Evolutionary conservation across 2,888 invertebrate species (phyloP), one percentile per base, ranked within the genome.

Genomic region (Ernsta delagoae): DNA sequence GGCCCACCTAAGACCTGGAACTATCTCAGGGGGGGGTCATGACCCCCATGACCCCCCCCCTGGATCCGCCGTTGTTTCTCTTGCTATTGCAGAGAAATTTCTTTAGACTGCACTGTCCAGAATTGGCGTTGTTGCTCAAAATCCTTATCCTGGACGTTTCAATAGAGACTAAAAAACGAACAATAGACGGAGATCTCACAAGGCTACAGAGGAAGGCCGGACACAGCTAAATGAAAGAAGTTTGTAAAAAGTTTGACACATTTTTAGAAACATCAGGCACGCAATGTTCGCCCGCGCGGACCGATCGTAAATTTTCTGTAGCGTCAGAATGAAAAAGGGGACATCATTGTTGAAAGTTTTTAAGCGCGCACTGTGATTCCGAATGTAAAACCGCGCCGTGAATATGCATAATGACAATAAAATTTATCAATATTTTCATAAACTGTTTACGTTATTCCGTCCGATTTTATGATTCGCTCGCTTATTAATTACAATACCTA

Each of bases 231-330:
- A 92, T 92, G 91, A 93, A 93, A 91, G 92, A 92, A 91, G 84
- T 91, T 91, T 84, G 88, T 92, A 91, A 92, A 92, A 92, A 91
- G 86, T 92, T 92, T 92, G 93, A 92, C 93, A 93, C 92, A 92
- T 93, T 93, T 93, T 93, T 92, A 91, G 91, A 90, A 91, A 88
- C 92, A 90, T 91, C 92, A 89, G 89, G 89, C 92, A 87, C 88
- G 90, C 88, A 89, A 84, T 87, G 89, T 86, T 86, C 85, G 86
- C 84, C 81, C 85, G 85, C 84, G 85, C 85, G 87, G 83, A 77
- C 82, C 82, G 90, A 84, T 88, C 89, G 90, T 92, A 92, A 92
- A 92, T 93, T 90, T 88, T 83, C 81, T 83, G 85, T 84, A 90
- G 91, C 90, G 92, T 92, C 92, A 90, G 88, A 88, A 92, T 92